Conservation (phyloP, 2,797 vertebrate species). For the Cryptoprocta ferox region DNA sequence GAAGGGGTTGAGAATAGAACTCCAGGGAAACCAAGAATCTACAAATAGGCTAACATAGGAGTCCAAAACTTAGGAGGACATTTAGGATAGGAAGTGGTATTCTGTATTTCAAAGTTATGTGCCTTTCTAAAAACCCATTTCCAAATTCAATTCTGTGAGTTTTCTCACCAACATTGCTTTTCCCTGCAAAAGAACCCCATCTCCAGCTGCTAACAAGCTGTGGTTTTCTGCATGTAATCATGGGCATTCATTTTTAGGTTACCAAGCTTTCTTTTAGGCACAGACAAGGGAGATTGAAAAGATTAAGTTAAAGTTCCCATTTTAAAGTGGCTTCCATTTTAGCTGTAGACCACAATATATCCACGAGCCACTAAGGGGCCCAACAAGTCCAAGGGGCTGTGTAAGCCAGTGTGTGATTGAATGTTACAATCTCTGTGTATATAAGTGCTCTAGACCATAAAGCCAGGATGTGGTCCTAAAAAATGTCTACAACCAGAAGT, state of each 20-base stretch:
- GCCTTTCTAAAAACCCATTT: background rate
- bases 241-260: background rate
- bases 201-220: background rate
- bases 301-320: background rate
- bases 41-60: background rate
- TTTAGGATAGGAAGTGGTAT: background rate
- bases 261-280: background rate
- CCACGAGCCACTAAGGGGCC: background rate
- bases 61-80: background rate
- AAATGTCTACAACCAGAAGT: background rate
- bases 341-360: background rate
- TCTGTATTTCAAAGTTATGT: background rate
- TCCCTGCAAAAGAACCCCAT: background rate
- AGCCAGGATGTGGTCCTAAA: background rate
- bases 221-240: background rate
- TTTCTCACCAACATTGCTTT: background rate
- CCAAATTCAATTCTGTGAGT: background rate
- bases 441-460: fast-evolving
- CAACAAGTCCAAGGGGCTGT: background rate
- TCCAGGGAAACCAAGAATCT: background rate
- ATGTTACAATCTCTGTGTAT: background rate
- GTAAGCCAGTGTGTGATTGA: background rate
- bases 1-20: background rate
- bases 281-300: slow-evolving; percentile 43
- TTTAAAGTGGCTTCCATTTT: background rate